phyloP scores from a whole-genome alignment of 2,797 vertebrate genomes.

The Phrynocephalus vlangalii region DNA sequence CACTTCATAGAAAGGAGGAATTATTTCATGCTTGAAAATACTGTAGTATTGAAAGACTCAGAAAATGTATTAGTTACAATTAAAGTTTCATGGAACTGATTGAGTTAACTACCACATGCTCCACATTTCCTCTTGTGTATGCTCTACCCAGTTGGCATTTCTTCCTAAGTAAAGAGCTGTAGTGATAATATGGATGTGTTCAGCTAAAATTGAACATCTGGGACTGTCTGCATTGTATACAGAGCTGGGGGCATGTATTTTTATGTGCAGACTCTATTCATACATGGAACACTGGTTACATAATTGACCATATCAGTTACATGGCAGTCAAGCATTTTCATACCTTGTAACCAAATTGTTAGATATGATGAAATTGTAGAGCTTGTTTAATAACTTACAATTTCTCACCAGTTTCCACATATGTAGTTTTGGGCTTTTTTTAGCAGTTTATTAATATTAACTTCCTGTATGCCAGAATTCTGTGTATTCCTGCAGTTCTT shows the following conservation, averaged over 20 bases:
- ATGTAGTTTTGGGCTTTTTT: neutral
- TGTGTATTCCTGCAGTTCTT: constrained; percentile 3
- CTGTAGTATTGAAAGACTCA: neutral
- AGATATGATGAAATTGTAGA: neutral
- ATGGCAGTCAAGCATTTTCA: neutral
- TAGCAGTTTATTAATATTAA: constrained; percentile 5
- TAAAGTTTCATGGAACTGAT: neutral
- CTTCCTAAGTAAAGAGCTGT: neutral
- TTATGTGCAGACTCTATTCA: neutral
- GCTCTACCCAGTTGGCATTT: neutral
- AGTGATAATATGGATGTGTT: neutral
- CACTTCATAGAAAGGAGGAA: neutral
- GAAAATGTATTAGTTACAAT: neutral
- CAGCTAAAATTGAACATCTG: neutral
- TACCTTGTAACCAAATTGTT: neutral
- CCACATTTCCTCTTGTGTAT: too few relatives aligned
- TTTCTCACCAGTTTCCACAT: constrained; percentile 19
- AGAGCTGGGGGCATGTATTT: neutral
- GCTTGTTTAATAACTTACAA: neutral
- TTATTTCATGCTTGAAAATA: neutral
- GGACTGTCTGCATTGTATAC: neutral
- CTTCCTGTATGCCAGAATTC: constrained; percentile 3
- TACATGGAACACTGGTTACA: neutral
- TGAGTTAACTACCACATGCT: neutral
- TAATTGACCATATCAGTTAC: neutral